These are phyloP conservation scores for Siniperca chuatsi DNA, from an alignment of 2,113 vertebrate species.

Conservation along the genomic window DNA sequence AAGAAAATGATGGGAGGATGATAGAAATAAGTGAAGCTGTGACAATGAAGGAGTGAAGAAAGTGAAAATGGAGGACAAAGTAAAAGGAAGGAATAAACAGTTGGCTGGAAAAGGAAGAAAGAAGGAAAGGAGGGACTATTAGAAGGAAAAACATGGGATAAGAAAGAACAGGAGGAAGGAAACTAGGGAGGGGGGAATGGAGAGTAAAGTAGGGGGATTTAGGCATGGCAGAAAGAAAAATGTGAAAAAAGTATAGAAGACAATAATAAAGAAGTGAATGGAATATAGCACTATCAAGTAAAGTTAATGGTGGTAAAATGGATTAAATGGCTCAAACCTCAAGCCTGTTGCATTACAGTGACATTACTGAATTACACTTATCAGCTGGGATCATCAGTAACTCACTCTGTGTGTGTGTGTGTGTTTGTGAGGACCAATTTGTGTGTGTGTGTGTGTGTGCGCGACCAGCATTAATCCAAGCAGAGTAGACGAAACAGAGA, in stretches of 20 bases:
- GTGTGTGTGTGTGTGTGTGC: neutral
- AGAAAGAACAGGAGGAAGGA: neutral
- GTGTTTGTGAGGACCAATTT: neutral
- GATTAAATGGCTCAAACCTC: neutral
- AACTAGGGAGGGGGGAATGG: too few relatives aligned
- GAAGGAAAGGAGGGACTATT: too few relatives aligned
- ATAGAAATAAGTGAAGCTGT: neutral
- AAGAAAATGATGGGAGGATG: too few relatives aligned
- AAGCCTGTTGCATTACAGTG: neutral
- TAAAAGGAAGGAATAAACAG: neutral
- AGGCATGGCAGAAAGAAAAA: too few relatives aligned
- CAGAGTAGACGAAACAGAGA: neutral
- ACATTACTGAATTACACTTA: slow-evolving; percentile 29
- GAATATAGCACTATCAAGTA: neutral
- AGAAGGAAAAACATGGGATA: neutral
- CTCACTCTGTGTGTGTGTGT: neutral
- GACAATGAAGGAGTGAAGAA: neutral
- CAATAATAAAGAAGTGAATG: neutral
- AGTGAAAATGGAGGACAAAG: too few relatives aligned
- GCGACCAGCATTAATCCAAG: neutral
- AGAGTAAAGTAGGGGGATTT: too few relatives aligned
- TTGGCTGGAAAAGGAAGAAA: neutral
- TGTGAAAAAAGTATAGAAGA: too few relatives aligned
- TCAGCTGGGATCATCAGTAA: neutral
- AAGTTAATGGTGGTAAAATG: neutral